A percentile compares a stretch with the other conserved stretches of the same genome.
These are phyloP conservation scores for Hoplostethus mediterraneus DNA, from an alignment of 2,797 vertebrate species.

Conservation along the genomic window DNA sequence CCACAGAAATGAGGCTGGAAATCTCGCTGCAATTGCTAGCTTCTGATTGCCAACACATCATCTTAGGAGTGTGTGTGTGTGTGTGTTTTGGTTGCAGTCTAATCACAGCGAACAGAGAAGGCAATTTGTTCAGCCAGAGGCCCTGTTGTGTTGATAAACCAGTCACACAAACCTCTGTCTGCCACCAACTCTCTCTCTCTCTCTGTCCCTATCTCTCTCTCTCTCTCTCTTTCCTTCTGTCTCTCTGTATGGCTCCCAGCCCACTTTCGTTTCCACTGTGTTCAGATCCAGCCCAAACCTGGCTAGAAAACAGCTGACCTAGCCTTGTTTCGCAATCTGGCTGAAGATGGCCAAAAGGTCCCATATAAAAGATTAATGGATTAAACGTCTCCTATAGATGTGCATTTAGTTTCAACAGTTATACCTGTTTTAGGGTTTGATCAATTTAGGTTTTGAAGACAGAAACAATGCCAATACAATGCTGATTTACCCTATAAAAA, in stretches of 20 bases:
- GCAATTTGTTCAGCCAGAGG: conserved; percentile 54
- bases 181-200: conserved; percentile 1
- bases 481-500: too few relatives aligned
- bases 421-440: too few relatives aligned
- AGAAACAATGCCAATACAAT: too few relatives aligned
- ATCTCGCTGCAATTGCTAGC: conserved; percentile 14
- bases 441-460: not conserved
- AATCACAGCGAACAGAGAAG: conserved; percentile 59
- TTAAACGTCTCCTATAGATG: not conserved
- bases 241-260: not conserved
- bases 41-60: conserved; percentile 30
- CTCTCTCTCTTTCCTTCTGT: not conserved
- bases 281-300: conserved; percentile 23
- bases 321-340: not conserved
- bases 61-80: conserved; percentile 8
- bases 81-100: conserved; percentile 22
- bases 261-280: conserved; percentile 1
- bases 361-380: not conserved
- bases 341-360: not conserved
- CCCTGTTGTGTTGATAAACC: conserved; percentile 53
- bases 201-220: conserved; percentile 6
- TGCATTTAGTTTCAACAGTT: not conserved
- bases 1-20: conserved; percentile 12
- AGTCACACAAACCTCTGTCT: conserved; percentile 51
- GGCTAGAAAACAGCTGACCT: conserved; percentile 19